These are phyloP conservation scores for Proisotoma minuta DNA, from an alignment of 2,888 invertebrate species.

Conservation along the genomic window DNA sequence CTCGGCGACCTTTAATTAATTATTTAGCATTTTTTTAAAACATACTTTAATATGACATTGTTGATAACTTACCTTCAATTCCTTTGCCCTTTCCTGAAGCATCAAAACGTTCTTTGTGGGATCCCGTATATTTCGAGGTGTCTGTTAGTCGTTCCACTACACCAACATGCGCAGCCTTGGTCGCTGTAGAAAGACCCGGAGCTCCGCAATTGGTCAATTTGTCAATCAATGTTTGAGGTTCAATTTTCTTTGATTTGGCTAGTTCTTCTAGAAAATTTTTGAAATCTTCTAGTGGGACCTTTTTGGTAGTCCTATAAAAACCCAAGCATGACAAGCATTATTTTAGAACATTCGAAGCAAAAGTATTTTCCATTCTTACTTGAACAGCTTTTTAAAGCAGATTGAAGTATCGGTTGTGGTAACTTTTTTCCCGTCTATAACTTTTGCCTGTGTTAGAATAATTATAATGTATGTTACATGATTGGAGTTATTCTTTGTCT, in stretches of 20 bases:
- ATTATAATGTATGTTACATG: neutral
- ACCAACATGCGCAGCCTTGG: slow-evolving; percentile 47
- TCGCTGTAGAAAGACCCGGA: slow-evolving; percentile 38
- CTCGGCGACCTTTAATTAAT: slow-evolving; percentile 48
- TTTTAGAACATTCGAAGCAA: neutral
- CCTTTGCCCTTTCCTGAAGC: slow-evolving; percentile 52
- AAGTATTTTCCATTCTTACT: slow-evolving; percentile 55
- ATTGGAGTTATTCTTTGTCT: neutral
- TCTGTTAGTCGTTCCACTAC: slow-evolving; percentile 50
- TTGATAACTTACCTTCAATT: slow-evolving; percentile 47
- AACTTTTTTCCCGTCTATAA: slow-evolving; percentile 71
- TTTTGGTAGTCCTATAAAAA: slow-evolving; percentile 54
- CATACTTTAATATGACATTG: neutral
- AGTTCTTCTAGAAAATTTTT: slow-evolving; percentile 79
- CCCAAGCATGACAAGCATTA: neutral
- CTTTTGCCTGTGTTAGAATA: slow-evolving; percentile 62
- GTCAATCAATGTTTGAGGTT: slow-evolving; percentile 69
- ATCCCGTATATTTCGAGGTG: slow-evolving; percentile 52
- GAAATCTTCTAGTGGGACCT: slow-evolving; percentile 71
- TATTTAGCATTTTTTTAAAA: neutral
- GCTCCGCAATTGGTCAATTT: slow-evolving; percentile 72
- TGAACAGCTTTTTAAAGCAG: slow-evolving; percentile 75
- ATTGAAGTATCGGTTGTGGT: slow-evolving; percentile 88
- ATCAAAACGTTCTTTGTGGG: slow-evolving; percentile 53
- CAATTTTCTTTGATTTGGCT: slow-evolving; percentile 76